Evolutionary conservation across 2,888 invertebrate genomes (phyloP), one percentile per base, ranked within the genome.

Genomic region (Opisthograptis luteolata): DNA sequence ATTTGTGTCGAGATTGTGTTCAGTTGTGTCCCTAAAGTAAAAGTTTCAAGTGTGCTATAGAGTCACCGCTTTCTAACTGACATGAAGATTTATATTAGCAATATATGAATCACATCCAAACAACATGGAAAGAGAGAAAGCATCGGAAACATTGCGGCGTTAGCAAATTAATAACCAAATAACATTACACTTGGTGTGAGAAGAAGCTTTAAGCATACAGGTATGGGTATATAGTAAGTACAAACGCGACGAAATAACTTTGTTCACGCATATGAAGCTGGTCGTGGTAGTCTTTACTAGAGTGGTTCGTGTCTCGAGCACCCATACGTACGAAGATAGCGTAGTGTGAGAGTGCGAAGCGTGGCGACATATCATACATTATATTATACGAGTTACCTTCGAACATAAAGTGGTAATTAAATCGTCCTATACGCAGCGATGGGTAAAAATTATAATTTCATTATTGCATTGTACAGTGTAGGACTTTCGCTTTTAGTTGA

Each of bases 321-420:
- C 31, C 28, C 31, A 13, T 32, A 14, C 9, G 8, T 24, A 36
- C 37, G 17, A 27, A 37, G 14, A 25, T 39, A 36, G 42, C 48
- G 12, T 32, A 48, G 44, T 48, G 14, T 36, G 34, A 34, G 36
- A 34, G 36, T 34, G 34, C 15, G 30, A 81, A 85, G 85, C 84
- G 53, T 48, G 69, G 75, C 73, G 72, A 73, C 64, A 77, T 68
- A 70, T n/a, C n/a, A n/a, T 75, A 79, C 72, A 72, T 25, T 64
- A 76, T 66, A 56, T 58, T 70, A 71, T 73, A 70, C 62, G 67
- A 76, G 65, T 94, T 94, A 94, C 94, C 94, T 94, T 94, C 73
- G 93, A 93, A 91, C 93, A 93, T 88, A 94, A 92, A 91, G 93
- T 93, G 92, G 93, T 94, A 87, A 94, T 92, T 92, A 93, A 93